A percentile compares a stretch with the other conserved stretches of the same genome.
Evolutionary conservation across 2,888 invertebrate genomes (phyloP).

Genomic region (Stramonita haemastoma): DNA sequence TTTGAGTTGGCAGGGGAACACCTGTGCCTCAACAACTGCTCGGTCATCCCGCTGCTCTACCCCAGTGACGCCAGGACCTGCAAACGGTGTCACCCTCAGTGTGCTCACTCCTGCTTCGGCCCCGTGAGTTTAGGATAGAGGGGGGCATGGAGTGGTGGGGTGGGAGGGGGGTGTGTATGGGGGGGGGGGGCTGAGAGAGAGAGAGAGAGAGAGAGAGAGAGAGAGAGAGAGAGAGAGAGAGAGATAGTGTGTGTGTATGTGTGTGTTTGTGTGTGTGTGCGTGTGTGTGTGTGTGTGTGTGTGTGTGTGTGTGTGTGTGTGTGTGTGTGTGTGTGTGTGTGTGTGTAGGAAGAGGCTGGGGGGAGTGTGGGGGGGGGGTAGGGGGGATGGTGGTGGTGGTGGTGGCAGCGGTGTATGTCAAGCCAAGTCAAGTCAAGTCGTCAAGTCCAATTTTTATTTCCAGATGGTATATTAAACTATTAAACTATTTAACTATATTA

Average conservation of each 20-base stretch:
- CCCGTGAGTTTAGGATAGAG: slow-evolving; percentile 79
- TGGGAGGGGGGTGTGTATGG: no score
- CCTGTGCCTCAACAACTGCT: slow-evolving; percentile 67
- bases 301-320: no score
- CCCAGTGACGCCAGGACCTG: slow-evolving; percentile 88
- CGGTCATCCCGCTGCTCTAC: slow-evolving; percentile 84
- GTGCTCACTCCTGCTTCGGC: slow-evolving; percentile 89
- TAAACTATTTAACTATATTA: no score
- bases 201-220: no score
- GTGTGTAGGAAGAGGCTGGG: not conserved
- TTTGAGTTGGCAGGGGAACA: slow-evolving; percentile 78
- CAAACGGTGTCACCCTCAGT: slow-evolving; percentile 93
- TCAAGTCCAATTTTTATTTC: no score
- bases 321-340: not conserved
- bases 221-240: not conserved
- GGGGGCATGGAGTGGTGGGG: no score
- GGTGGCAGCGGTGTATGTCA: no score
- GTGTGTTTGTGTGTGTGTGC: slow-evolving; percentile 1
- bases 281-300: not conserved
- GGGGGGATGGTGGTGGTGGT: not conserved
- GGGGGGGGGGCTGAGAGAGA: no score
- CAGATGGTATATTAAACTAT: no score
- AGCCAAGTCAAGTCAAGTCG: no score
- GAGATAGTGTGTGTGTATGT: no score
- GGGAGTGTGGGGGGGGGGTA: not conserved